Conservation (phyloP, 2,113 vertebrate species). For the Lontra canadensis region DNA sequence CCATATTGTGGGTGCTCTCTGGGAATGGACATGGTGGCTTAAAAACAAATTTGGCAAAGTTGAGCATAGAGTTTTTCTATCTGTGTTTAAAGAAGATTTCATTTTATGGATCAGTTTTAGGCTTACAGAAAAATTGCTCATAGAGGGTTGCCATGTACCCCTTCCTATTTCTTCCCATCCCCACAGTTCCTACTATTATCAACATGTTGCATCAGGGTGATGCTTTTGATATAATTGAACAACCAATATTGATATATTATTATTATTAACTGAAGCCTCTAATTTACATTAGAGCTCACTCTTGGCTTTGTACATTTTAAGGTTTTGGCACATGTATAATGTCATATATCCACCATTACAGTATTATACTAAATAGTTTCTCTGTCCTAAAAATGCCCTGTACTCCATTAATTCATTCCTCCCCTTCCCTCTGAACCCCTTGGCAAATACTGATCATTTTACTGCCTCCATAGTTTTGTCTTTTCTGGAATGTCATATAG, state of each 20-base stretch:
- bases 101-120: background rate
- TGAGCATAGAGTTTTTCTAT: background rate
- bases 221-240: background rate
- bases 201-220: background rate
- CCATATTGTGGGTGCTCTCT: background rate
- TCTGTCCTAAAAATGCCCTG: background rate
- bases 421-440: background rate
- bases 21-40: background rate
- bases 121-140: background rate
- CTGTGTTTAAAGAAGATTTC: background rate
- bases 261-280: background rate
- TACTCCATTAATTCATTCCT: background rate
- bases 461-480: background rate
- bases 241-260: background rate
- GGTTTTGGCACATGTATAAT: background rate
- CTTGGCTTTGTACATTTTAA: background rate
- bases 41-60: background rate
- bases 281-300: background rate
- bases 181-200: background rate
- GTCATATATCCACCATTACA: background rate
- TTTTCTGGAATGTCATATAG: background rate
- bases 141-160: background rate
- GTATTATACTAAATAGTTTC: background rate
- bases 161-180: background rate
- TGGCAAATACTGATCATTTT: background rate